Evolutionary conservation across 2,888 invertebrate species (phyloP).

Genomic region (Mesorhabditis belari): DNA sequence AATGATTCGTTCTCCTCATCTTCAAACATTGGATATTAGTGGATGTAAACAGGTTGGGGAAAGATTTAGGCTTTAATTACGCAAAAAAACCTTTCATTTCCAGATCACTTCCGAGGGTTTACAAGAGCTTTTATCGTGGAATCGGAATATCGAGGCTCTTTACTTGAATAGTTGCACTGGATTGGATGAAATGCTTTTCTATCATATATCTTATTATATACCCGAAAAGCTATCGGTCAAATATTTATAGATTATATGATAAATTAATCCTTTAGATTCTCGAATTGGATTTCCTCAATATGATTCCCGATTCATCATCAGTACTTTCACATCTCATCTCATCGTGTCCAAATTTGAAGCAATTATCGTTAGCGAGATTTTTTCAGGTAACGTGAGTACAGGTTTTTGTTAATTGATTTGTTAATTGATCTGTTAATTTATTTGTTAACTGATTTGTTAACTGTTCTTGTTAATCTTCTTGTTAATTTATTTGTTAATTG

Average conservation of each 20-base stretch:
- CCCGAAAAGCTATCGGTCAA: constrained; percentile 35
- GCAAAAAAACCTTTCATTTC: neutral
- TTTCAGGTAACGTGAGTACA: too few relatives aligned
- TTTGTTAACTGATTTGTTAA: too few relatives aligned
- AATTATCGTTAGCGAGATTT: constrained; percentile 49
- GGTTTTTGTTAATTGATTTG: too few relatives aligned
- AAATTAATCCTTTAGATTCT: constrained; percentile 22
- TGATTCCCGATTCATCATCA: constrained; percentile 40
- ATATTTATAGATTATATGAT: neutral
- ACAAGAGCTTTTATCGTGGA: constrained; percentile 33
- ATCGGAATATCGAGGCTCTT: constrained; percentile 40
- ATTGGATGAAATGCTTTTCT: constrained; percentile 48
- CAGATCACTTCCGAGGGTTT: constrained; percentile 40
- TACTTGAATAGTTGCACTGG: constrained; percentile 46
- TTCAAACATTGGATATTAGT: constrained; percentile 45
- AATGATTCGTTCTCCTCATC: constrained; percentile 30
- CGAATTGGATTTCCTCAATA: constrained; percentile 48
- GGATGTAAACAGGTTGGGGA: constrained; percentile 41
- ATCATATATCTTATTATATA: constrained; percentile 46
- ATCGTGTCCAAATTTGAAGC: constrained; percentile 43
- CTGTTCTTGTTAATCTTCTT: too few relatives aligned
- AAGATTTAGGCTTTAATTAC: too few relatives aligned
- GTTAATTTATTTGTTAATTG: too few relatives aligned
- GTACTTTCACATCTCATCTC: constrained; percentile 40
- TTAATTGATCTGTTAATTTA: too few relatives aligned